phyloP scores from a whole-genome alignment of 2,888 invertebrate species.

The Marasmarcha lunaedactyla region DNA sequence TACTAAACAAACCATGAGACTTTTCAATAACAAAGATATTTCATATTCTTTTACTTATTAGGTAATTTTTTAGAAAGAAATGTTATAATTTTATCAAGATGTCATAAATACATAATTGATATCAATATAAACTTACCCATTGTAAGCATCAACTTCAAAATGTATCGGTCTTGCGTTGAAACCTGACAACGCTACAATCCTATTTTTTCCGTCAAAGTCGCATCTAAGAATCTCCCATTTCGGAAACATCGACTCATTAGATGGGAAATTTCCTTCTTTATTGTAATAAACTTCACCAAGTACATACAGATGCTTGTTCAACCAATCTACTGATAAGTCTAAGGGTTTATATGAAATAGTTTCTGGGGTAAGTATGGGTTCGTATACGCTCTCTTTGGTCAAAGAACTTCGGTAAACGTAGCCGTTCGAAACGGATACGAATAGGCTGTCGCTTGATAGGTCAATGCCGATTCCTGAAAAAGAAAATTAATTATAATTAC shows the following conservation, averaged over 20 bases:
- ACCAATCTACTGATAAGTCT: conserved; percentile 88
- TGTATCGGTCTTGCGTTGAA: conserved; percentile 79
- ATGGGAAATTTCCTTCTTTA: conserved; percentile 30
- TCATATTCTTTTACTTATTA: too few relatives aligned
- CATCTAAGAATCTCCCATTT: conserved; percentile 83
- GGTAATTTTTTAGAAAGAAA: too few relatives aligned
- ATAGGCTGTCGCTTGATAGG: conserved; percentile 78
- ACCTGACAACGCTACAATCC: conserved; percentile 78
- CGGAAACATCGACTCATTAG: conserved; percentile 30
- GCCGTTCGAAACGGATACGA: conserved; percentile 81
- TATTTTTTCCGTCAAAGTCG: conserved; percentile 78
- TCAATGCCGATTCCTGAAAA: conserved; percentile 81
- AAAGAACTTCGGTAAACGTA: conserved; percentile 70
- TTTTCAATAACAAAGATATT: too few relatives aligned
- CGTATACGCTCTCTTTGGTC: conserved; percentile 45
- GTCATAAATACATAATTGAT: too few relatives aligned
- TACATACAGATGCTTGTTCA: conserved; percentile 86
- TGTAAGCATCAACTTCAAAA: conserved; percentile 92
- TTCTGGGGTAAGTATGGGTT: conserved; percentile 67
- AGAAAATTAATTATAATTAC: conserved; percentile 3
- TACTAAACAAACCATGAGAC: too few relatives aligned
- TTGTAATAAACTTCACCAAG: conserved; percentile 77
- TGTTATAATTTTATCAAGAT: too few relatives aligned
- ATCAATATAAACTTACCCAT: conserved; percentile 82
- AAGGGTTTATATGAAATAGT: conserved; percentile 74